phyloP scores from a whole-genome alignment of 2,113 vertebrate genomes.

The Pomatorhinus ruficollis region DNA sequence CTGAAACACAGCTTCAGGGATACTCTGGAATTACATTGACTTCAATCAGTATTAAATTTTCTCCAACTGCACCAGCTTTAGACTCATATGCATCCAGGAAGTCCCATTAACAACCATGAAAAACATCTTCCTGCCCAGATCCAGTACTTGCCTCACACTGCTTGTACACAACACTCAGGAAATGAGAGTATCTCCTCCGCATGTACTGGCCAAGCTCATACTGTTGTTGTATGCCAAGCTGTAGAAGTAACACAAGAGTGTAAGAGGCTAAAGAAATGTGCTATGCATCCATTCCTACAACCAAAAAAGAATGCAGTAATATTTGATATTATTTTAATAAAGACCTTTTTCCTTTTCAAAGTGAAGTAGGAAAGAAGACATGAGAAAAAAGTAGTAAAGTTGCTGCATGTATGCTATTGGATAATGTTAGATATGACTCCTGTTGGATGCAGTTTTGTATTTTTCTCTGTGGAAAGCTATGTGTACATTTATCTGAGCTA shows the following conservation, averaged over 20 bases:
- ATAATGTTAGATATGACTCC: background rate
- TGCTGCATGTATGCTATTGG: background rate
- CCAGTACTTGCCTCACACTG: constrained; percentile 73
- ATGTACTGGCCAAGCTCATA: constrained; percentile 80
- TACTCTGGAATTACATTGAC: background rate
- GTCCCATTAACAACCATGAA: background rate
- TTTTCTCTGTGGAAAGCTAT: background rate
- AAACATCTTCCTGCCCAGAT: background rate
- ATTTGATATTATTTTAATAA: background rate
- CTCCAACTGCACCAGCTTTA: background rate
- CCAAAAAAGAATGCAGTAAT: background rate
- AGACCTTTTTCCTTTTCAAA: background rate
- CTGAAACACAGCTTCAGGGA: background rate
- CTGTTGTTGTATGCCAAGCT: constrained; percentile 83
- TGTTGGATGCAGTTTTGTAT: background rate
- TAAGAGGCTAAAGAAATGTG: background rate
- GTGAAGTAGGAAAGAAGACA: background rate
- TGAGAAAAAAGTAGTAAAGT: background rate
- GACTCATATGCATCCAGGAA: background rate
- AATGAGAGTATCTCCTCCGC: constrained; percentile 74
- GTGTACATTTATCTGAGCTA: background rate
- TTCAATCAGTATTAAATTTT: background rate
- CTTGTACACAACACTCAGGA: constrained; percentile 74
- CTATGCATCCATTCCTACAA: background rate
- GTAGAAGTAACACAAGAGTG: constrained; percentile 19